A percentile compares a stretch with the other conserved stretches of the same genome.
These are phyloP conservation scores for Cotesia typhae DNA, from an alignment of 1,140 invertebrate genomes.

Conservation along the genomic window DNA sequence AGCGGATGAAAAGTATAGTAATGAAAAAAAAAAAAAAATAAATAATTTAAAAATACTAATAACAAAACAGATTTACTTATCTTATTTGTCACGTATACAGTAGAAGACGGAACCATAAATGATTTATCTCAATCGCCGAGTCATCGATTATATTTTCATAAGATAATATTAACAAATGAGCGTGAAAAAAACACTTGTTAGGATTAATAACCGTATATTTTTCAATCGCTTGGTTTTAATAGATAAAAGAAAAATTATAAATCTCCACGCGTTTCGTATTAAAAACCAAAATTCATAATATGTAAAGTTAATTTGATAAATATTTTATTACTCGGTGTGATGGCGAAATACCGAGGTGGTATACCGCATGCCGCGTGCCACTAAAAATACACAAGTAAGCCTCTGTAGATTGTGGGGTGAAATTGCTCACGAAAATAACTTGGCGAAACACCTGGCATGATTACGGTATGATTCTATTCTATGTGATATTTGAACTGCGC, in stretches of 20 bases:
- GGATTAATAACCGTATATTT: too few species aligned
- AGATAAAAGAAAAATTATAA: background rate
- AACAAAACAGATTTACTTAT: conserved; percentile 27
- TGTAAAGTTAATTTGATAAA: conserved; percentile 50
- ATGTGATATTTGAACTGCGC: conserved; percentile 27
- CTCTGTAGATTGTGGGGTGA: conserved; percentile 35
- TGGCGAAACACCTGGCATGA: conserved; percentile 52
- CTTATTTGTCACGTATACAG: conserved; percentile 22
- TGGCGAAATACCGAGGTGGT: conserved; percentile 55
- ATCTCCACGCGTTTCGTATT: background rate
- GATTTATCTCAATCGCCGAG: background rate
- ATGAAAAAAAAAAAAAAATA: too few species aligned
- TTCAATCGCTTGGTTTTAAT: background rate
- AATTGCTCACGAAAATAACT: conserved; percentile 55
- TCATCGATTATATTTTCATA: background rate
- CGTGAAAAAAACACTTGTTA: too few species aligned
- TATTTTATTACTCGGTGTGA: conserved; percentile 55
- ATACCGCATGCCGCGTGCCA: conserved; percentile 48
- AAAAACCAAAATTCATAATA: background rate
- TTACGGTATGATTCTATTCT: conserved; percentile 44
- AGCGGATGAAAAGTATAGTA: too few species aligned
- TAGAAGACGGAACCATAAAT: conserved; percentile 8
- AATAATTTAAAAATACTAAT: too few species aligned
- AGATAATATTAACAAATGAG: background rate
- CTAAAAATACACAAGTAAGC: conserved; percentile 53